These are phyloP conservation scores for Mustela lutreola DNA, from an alignment of 2,113 vertebrate species.

Conservation along the genomic window DNA sequence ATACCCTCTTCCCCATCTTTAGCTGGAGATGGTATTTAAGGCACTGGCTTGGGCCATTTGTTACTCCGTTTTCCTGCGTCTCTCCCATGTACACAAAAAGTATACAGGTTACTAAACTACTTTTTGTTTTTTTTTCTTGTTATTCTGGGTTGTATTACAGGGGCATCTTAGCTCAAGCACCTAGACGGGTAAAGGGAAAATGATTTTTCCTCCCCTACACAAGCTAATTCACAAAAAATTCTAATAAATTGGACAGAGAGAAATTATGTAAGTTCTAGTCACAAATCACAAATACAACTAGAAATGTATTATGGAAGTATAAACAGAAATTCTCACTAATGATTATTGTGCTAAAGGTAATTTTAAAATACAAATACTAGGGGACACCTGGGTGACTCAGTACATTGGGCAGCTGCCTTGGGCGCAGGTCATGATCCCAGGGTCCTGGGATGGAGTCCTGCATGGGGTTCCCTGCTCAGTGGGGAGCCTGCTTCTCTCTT, in stretches of 20 bases:
- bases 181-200: not conserved
- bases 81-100: not conserved
- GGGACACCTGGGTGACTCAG: too few relatives aligned
- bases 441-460: too few relatives aligned
- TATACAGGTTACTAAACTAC: not conserved
- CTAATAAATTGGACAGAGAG: conserved; percentile 19
- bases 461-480: too few relatives aligned
- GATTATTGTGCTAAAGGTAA: not conserved
- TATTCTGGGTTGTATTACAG: not conserved
- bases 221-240: not conserved
- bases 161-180: not conserved
- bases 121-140: not conserved
- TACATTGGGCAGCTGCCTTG: too few relatives aligned
- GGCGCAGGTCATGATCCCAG: too few relatives aligned
- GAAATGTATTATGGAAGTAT: not conserved
- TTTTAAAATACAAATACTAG: not conserved
- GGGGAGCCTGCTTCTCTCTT: too few relatives aligned
- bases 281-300: not conserved
- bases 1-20: not conserved
- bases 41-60: not conserved
- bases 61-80: not conserved
- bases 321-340: conserved; percentile 32
- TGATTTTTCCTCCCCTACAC: not conserved
- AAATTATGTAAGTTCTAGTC: conserved; percentile 23
- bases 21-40: conserved; percentile 22